Base-by-base conservation (phyloP, 2,113 vertebrate species). In the Noturus placidus region DNA sequence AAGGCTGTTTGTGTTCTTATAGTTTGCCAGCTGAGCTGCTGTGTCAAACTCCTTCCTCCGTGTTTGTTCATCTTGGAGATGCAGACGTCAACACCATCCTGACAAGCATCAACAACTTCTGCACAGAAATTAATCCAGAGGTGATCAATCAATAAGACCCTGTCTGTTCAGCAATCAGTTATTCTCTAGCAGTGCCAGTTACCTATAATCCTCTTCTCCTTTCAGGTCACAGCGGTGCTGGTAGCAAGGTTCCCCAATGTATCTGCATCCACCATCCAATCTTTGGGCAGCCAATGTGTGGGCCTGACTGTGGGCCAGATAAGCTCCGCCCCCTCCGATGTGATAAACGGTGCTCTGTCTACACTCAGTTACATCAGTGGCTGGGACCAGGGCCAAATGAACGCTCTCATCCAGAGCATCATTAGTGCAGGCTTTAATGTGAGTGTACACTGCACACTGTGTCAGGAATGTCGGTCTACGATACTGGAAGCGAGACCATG, bases 381-480 rank as follows among this genome's bases (percentile, higher is more conserved):
- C 83, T 94, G 93, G 94, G 91, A 83, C 81, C 83, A 86, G 65
- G 90, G 90, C n/a, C 93, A 94, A 78, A 89, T 90, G 15, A 87
- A 14, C 30, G 79, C 35, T 46, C 80, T 94, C 59, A 25, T 94
- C 84, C 88, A 91, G 83, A 81, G 0, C 69, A 82, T 94, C 4
- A 85, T 11, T 38, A 6, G 77, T 38, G 87, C 90, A 59, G 86
- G 90, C 67, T 93, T 86, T 83, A 4, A 87, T 87, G 93, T 94
- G 70, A 90, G 85, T 85, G 9, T 50, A 33, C 79, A 50, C 35
- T 15, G 27, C n/a, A 67, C 27, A 27, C 70, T 54, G 46, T 35
- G 52, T 35, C 38, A 52, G n/a, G 25, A 67, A 67, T 30, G 27
- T n/a, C 10, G 13, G 63, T 67, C 27, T 67, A 30, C 11, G 27